Base-by-base conservation (phyloP, 2,113 vertebrate species). In the Scomber colias region DNA sequence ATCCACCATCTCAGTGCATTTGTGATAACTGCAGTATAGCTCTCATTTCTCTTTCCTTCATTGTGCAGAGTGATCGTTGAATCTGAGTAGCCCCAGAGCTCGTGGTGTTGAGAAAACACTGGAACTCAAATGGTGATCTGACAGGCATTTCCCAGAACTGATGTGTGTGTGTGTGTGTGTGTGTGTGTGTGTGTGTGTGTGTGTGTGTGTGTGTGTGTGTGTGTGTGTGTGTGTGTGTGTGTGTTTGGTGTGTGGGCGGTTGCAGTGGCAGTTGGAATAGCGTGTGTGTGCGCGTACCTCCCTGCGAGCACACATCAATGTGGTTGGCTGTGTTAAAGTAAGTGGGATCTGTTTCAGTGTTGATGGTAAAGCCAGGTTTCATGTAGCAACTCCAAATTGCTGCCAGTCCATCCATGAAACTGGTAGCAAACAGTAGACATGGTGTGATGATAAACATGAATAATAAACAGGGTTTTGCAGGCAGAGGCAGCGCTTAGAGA, bases 381-480 rank as follows among this genome's bases (percentile, higher is more conserved):
- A 82, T 88, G 78, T 86, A 66, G 86, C 87, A 82, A 48, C 75
- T 85, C 84, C 57, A 71, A 87, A 90, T 85, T 81, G 90, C 86
- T 90, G 91, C 88, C 90, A 86, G 88, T 90, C 81, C 89, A 82
- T 88, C 89, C 81, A 85, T 86, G 88, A 89, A 85, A 80, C 86
- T 86, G 91, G 80, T 79, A 74, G 89, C 90, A 94, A 91, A 94
- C 89, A 89, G 87, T 53, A 69, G 78, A 87, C 71, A 44, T 79
- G 89, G 87, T 87, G 90, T 90, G 85, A 92, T 87, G 89, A 87
- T 90, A 93, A 93, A 92, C 89, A 92, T 85, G 87, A 92, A 91
- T 90, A 91, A 86, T 85, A 92, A 89, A 87, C 71, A 85, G 72
- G 31, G 24, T 75, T 71, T 75, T 68, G 55, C 71, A 40, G 35